Conservation (phyloP, 2,113 vertebrate species). For the Xiphorhynchus elegans region DNA sequence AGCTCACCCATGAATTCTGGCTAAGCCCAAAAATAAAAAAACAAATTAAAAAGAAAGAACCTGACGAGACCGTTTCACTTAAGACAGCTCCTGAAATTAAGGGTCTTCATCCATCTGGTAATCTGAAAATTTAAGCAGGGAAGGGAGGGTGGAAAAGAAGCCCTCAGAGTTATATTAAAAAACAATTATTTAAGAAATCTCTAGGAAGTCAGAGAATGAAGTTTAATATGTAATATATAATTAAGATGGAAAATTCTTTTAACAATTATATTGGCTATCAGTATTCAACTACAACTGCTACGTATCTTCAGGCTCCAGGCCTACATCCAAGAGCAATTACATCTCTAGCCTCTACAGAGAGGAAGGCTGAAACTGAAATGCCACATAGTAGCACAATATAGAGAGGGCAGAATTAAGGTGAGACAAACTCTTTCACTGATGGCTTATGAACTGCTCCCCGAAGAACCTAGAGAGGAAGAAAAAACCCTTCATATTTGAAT, state of each 20-base stretch:
- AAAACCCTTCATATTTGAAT: background rate
- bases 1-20: background rate
- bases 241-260: background rate
- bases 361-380: conserved; percentile 52
- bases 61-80: background rate
- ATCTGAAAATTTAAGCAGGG: conserved; percentile 40
- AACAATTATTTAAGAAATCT: background rate
- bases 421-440: conserved; percentile 11
- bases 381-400: background rate
- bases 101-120: conserved; percentile 54
- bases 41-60: background rate
- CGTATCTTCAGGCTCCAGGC: background rate
- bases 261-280: background rate
- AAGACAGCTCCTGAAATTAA: conserved; percentile 40
- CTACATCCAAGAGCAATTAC: background rate
- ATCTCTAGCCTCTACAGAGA: conserved; percentile 13
- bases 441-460: conserved; percentile 24
- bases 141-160: background rate
- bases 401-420: background rate
- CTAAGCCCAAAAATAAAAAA: background rate
- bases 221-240: background rate
- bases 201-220: background rate
- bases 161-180: background rate
- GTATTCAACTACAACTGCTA: background rate
- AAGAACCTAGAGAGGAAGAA: conserved; percentile 52